Base-by-base conservation (phyloP, 2,797 vertebrate genomes). In the Cebuella pygmaea region DNA sequence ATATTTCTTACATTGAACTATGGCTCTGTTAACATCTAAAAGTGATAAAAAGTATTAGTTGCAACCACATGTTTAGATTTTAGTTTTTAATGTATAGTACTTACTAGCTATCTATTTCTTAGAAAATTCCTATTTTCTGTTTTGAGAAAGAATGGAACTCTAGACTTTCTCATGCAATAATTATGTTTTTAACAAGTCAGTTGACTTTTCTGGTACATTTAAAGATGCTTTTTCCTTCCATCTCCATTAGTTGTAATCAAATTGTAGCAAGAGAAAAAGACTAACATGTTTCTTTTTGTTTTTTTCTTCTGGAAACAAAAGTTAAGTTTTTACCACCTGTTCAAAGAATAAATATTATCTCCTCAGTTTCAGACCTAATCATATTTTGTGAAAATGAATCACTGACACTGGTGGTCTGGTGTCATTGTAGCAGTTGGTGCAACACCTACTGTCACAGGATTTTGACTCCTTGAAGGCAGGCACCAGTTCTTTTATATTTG, bases 171-270 rank as follows among this genome's bases (percentile, higher is more conserved):
- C 22, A 39, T 89, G 75, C 14, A 84, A 3, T 70, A n/a, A 61
- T 79, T 87, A 20, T 74, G 22, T 90, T 79, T 91, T 93, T 55
- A 59, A 72, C 44, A 92, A 36, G 19, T 82, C 48, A 14, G 0
- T 67, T 67, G 39, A 72, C 50, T 89, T 96, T 86, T 61, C 88
- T 85, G 39, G 33, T 52, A 61, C 59, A 7, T 39, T n/a, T 89
- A 50, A 97, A 90, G 13, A 26, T 88, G 46, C 10, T 61, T 92
- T 95, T 75, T 6, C 15, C 24, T 46, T 88, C 33, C n/a, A 6
- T 96, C 52, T 93, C 52, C 92, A 26, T 78, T 76, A 87, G 41
- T 70, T 96, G 36, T n/a, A 96, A 93, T 30, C 41, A 96, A 55
- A 88, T 50, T 89, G 26, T 88, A 94, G 52, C 79, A 85, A 92